Conservation (phyloP, 2,113 vertebrate genomes). For the Bolborhynchus lineola region DNA sequence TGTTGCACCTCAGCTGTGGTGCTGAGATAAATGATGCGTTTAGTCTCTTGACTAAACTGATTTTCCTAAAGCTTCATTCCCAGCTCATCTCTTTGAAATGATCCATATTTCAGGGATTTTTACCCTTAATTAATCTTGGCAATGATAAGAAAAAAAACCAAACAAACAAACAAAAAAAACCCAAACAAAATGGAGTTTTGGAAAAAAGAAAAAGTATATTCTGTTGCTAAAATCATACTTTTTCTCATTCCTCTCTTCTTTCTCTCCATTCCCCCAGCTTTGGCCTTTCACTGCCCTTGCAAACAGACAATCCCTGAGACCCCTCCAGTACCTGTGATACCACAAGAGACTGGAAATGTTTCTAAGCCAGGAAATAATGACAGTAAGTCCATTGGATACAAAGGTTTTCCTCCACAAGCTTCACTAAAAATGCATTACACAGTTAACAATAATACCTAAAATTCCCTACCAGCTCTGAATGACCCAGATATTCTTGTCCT, state of each 20-base stretch:
- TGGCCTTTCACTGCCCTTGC: neutral
- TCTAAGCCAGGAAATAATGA: conserved; percentile 38
- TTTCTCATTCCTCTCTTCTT: neutral
- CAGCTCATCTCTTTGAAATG: conserved; percentile 57
- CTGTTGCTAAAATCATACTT: neutral
- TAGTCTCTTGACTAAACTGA: conserved; percentile 3
- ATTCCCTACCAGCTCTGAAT: neutral
- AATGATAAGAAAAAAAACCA: neutral
- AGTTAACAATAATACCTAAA: neutral
- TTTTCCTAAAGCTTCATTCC: conserved; percentile 48
- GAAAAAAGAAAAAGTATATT: neutral
- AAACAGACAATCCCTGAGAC: neutral
- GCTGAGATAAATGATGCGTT: conserved; percentile 49
- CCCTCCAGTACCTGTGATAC: neutral
- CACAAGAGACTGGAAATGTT: neutral
- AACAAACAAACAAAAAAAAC: neutral
- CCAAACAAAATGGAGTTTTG: neutral
- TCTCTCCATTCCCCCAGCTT: neutral
- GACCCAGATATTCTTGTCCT: neutral
- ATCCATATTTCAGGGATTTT: conserved; percentile 34
- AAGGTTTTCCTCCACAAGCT: neutral
- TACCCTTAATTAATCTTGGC: conserved; percentile 41
- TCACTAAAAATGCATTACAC: neutral
- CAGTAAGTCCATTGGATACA: conserved; percentile 16
- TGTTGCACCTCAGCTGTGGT: conserved; percentile 1